Evolutionary conservation across 2,113 vertebrate species (phyloP).

Genomic region (Setophaga coronata): DNA sequence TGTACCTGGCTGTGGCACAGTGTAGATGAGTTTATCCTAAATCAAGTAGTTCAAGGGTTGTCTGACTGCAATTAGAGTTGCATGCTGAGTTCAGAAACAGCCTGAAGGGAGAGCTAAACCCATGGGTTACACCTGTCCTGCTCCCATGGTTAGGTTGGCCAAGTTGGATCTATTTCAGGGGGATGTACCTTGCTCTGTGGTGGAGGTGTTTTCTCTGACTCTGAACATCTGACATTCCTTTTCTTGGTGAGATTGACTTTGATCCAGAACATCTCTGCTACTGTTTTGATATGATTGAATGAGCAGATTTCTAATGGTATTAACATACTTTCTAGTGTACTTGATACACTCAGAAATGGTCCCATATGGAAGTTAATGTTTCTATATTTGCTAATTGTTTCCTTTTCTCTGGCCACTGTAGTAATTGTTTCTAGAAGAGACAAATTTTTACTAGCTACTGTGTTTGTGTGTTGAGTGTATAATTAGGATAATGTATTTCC

Average conservation of each 20-base stretch:
- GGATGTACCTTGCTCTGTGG: background rate
- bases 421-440: background rate
- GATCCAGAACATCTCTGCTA: background rate
- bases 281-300: background rate
- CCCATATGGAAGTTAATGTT: background rate
- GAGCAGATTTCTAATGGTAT: background rate
- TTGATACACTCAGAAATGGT: background rate
- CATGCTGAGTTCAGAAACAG: background rate
- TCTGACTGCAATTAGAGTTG: background rate
- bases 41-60: background rate
- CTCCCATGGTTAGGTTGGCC: background rate
- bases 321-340: background rate
- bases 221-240: background rate
- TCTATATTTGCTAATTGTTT: background rate
- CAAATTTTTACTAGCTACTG: background rate
- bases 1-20: background rate
- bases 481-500: slow-evolving; percentile 19
- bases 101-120: background rate
- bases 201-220: background rate
- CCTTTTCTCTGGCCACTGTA: background rate
- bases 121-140: rapidly evolving
- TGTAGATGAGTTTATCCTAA: background rate
- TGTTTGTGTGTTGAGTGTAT: background rate
- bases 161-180: background rate
- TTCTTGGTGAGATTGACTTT: background rate